Base-by-base conservation (phyloP, 2,888 invertebrate genomes). In the Pseudococcus viburni region DNA sequence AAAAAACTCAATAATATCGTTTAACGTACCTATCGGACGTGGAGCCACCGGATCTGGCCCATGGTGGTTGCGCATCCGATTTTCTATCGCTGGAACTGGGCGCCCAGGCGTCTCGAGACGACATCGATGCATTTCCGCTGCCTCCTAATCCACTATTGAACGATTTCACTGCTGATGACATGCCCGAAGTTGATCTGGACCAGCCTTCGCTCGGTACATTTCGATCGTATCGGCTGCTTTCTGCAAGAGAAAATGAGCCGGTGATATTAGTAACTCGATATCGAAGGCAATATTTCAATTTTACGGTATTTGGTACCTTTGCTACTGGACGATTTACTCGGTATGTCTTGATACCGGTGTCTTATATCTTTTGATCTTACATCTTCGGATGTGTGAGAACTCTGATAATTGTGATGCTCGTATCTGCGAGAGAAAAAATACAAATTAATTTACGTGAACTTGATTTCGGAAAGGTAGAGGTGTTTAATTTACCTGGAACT, bases 361-460 rank as follows among this genome's bases (percentile, higher is more conserved):
- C 87, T 77, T 39, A 87, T 22, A 83, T 87, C 87, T n/a, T 87
- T 87, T 12, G 87, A 83, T 51, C 87, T 73, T 0, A 51, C 77
- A n/a, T 87, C 87, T 12, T 87, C 87, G n/a, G 77, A 80, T 39
- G n/a, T 55, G 73, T 87, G 87, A 15, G 87, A 87, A 87, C 87
- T 87, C 19, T 80, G 55, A 80, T 80, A 87, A 80, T 33, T 48
- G n/a, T 87, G 87, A 64, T 86, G 86, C 33, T 87, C 87, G 55
- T 87, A 87, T 55, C 87, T 68, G 55, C 33, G 26, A 33, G 55
- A 7, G 26, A 33, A 2, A 33, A 33, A 33, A 33, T 33, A 33
- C 3, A 3, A 33, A 33, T 33, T 33, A 33, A 2, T 33, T 33
- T 33, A 33, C 26, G 3, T 33, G 26, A 33, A 33, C 26, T 33